Base-by-base conservation (phyloP, 2,888 invertebrate species). In the Deilephila porcellus region DNA sequence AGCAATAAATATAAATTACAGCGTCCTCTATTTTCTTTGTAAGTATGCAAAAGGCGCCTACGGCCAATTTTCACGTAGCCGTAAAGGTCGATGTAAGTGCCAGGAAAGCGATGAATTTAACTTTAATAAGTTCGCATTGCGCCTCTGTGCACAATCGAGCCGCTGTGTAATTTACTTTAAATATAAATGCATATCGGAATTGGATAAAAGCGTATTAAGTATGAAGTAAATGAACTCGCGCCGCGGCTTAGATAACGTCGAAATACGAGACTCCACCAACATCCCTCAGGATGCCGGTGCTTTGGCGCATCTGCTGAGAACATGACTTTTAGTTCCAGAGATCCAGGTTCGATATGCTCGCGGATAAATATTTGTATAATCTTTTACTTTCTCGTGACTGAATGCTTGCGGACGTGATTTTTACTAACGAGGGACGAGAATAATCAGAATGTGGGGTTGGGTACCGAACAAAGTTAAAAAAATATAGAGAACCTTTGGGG, bases 121-220 rank as follows among this genome's bases (percentile, higher is more conserved):
- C 84, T 90, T 92, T 91, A 91, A 92, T 91, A 89, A 88, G 88
- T 87, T 90, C 90, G 90, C 88, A 88, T 80, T 91, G 89, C 90
- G 89, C 87, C 85, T 71, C 62, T 52, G 82, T 82, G 85, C 79
- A 82, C 60, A 45, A 45, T 64, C 64, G 20, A 64, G n/a, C 64
- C 20, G 37, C 64, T 64, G 64, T 63, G 29, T 64, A 64, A 64
- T n/a, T 64, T 64, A 64, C 64, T 45, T 45, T 64, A 64, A 64
- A 45, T 45, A 64, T 64, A 45, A 37, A 64, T 64, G 67, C 52
- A 67, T 34, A 63, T 52, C 17, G 25, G 67, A 67, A 67, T 52
- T 52, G 67, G 67, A 67, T 67, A 52, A 52, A 63, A 67, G 45
- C 52, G 52, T 52, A 52, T 67, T 52, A 67, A 67, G 17, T 52